These are phyloP conservation scores for Epinephelus coioides DNA, from an alignment of 2,797 vertebrate genomes.

Conservation along the genomic window DNA sequence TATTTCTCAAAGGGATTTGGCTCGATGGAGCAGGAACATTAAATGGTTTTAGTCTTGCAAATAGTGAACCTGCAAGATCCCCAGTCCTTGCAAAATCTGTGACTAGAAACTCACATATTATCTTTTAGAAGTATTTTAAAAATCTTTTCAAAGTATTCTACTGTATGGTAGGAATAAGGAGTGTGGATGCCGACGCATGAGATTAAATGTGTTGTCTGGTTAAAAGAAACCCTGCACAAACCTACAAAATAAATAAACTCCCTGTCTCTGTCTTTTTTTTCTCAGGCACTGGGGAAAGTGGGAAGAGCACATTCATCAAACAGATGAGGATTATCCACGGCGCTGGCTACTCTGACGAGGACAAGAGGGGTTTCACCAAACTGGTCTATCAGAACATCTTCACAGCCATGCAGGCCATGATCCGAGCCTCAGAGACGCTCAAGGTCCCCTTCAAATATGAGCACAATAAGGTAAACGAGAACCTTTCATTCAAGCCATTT, in stretches of 20 bases:
- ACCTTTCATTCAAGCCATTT: conserved; percentile 7
- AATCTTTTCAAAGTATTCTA: too few species aligned
- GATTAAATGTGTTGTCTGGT: conserved; percentile 12
- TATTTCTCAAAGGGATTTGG: too few species aligned
- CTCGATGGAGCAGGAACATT: too few species aligned
- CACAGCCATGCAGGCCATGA: conserved; percentile 96
- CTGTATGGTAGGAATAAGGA: neutral
- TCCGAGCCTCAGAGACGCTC: conserved; percentile 93
- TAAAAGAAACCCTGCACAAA: conserved; percentile 23
- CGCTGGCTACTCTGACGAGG: conserved; percentile 94
- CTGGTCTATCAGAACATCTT: conserved; percentile 98
- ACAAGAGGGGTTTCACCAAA: conserved; percentile 95
- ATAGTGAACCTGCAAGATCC: too few species aligned
- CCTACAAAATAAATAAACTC: conserved; percentile 42
- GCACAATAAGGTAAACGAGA: conserved; percentile 91
- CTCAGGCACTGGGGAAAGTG: conserved; percentile 95
- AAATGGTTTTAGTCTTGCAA: too few species aligned
- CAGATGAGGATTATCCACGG: conserved; percentile 98
- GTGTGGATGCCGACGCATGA: neutral
- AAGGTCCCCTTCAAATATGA: conserved; percentile 96
- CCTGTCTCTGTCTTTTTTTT: conserved; percentile 16
- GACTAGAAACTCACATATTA: too few species aligned
- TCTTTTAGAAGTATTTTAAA: too few species aligned
- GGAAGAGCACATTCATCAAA: conserved; percentile 97
- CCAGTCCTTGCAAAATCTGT: too few species aligned